Percentiles rank a stretch among this genome's conserved stretches.
phyloP scores from a whole-genome alignment of 1,140 invertebrate genomes.

The Cherax destructor region DNA sequence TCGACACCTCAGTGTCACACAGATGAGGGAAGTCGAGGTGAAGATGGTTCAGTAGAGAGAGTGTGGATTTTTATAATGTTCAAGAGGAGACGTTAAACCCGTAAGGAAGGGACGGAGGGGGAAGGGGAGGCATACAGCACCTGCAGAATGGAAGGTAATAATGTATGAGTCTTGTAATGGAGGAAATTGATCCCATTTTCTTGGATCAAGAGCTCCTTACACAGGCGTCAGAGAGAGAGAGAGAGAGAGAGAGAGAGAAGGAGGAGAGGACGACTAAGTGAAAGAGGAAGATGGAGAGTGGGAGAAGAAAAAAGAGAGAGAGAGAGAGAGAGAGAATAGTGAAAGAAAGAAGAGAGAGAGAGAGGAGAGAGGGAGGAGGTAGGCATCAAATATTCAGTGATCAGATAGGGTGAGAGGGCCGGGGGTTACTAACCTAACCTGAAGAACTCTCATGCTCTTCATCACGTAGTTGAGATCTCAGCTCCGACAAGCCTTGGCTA shows the following conservation, averaged over 20 bases:
- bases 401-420: constrained; percentile 30
- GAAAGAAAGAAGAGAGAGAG: neutral
- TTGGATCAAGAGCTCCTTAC: too few species aligned
- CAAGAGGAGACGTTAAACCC: too few species aligned
- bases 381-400: constrained; percentile 33
- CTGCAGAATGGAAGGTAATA: too few species aligned
- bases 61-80: too few species aligned
- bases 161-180: too few species aligned
- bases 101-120: neutral
- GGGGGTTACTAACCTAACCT: neutral
- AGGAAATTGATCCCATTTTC: too few species aligned
- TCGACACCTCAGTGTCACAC: neutral
- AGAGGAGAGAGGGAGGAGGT: too few species aligned
- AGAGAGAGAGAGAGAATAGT: neutral
- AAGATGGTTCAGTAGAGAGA: too few species aligned
- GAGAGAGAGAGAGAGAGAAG: neutral
- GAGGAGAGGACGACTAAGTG: too few species aligned
- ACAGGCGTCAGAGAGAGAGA: neutral
- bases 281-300: too few species aligned
- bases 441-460: constrained; percentile 17
- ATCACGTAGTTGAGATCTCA: constrained; percentile 18
- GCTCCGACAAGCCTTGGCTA: constrained; percentile 12
- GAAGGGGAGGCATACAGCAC: too few species aligned
- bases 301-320: neutral
- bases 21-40: neutral